These are phyloP conservation scores for Camponotus pennsylvanicus DNA, from an alignment of 1,140 invertebrate genomes.

Conservation along the genomic window DNA sequence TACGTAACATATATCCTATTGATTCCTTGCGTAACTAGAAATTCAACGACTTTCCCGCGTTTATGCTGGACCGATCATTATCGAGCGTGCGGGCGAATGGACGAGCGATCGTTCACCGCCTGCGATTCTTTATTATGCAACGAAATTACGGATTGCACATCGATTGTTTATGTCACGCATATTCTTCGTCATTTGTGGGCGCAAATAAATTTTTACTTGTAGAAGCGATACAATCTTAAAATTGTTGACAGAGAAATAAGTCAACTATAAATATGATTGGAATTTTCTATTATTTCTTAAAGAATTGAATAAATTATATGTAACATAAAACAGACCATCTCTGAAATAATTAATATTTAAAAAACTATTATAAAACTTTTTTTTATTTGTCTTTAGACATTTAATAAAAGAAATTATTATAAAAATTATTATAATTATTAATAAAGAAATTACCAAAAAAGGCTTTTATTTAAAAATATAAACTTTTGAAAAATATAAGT, in stretches of 20 bases:
- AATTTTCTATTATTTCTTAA: slow-evolving; percentile 5
- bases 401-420: too few species aligned
- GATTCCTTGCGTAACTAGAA: slow-evolving; percentile 37
- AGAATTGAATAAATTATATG: neutral
- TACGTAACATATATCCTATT: slow-evolving; percentile 21
- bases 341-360: neutral
- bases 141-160: slow-evolving; percentile 19
- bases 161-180: slow-evolving; percentile 17
- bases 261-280: too few species aligned
- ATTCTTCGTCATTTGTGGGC: neutral
- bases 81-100: slow-evolving; percentile 21
- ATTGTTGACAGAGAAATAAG: neutral
- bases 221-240: slow-evolving; percentile 19
- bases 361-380: neutral
- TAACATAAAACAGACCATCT: neutral
- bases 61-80: slow-evolving; percentile 24
- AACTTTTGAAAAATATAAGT: too few species aligned
- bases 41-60: slow-evolving; percentile 23
- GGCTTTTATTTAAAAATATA: too few species aligned
- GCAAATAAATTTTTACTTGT: neutral
- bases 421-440: too few species aligned
- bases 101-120: slow-evolving; percentile 37
- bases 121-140: slow-evolving; percentile 57
- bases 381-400: too few species aligned
- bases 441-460: too few species aligned